Evolutionary conservation across 2,113 vertebrate species (phyloP).

Genomic region (Melozone crissalis): DNA sequence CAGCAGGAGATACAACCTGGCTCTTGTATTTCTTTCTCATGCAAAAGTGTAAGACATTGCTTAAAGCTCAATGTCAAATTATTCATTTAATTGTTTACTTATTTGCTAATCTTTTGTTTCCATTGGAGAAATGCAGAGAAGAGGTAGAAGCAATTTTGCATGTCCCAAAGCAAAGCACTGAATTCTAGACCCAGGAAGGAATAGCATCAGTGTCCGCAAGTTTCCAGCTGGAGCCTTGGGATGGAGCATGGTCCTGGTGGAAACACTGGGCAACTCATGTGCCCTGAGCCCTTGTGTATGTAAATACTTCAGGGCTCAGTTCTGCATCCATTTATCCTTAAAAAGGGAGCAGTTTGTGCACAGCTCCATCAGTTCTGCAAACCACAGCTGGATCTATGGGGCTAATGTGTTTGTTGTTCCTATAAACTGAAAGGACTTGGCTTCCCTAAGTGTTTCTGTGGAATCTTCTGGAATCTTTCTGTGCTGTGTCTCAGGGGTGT

Average conservation of each 20-base stretch:
- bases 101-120: not conserved
- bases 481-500: fast-evolving
- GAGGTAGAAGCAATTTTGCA: not conserved
- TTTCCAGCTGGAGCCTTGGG: not conserved
- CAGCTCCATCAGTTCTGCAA: not conserved
- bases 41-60: fast-evolving
- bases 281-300: not conserved
- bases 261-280: not conserved
- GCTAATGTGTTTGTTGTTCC: not conserved
- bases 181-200: not conserved
- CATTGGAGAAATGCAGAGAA: not conserved
- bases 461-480: not conserved
- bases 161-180: not conserved
- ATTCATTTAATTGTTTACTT: not conserved
- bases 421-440: not conserved
- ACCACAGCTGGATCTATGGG: not conserved
- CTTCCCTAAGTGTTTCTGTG: not conserved
- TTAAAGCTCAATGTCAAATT: not conserved
- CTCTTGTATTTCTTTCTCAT: not conserved
- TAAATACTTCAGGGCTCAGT: not conserved
- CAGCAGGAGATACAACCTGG: not conserved
- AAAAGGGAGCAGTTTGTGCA: not conserved
- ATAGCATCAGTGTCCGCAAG: not conserved
- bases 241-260: fast-evolving
- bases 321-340: not conserved